phyloP scores from a whole-genome alignment of 2,113 vertebrate species.

The Ginglymostoma cirratum region DNA sequence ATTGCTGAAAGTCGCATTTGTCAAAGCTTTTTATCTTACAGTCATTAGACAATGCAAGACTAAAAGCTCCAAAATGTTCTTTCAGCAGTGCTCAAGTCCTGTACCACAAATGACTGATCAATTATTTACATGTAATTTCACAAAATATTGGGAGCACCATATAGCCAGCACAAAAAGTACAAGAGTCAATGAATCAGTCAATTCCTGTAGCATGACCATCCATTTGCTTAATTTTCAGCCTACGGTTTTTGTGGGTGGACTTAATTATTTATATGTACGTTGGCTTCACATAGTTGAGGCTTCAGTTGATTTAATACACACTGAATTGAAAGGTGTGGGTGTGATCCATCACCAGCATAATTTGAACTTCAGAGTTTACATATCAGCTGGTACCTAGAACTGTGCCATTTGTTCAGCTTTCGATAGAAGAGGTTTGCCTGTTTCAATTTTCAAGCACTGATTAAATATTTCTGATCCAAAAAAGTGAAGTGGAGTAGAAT shows the following conservation, averaged over 20 bases:
- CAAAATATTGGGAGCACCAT: background rate
- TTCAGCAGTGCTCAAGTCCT: too few species aligned
- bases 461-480: background rate
- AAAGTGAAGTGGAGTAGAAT: background rate
- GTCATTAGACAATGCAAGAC: too few species aligned
- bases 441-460: background rate
- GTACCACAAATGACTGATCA: too few species aligned
- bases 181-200: background rate
- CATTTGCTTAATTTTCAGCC: background rate
- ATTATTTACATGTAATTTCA: background rate
- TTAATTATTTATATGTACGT: background rate
- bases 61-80: too few species aligned
- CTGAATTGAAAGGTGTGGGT: background rate
- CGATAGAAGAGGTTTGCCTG: background rate
- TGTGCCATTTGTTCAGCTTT: background rate
- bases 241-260: background rate
- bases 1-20: too few species aligned
- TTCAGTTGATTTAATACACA: background rate
- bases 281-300: background rate
- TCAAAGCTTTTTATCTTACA: too few species aligned
- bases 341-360: background rate
- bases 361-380: background rate
- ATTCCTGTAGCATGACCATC: background rate
- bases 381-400: background rate
- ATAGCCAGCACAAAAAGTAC: background rate